These are phyloP conservation scores for Drosophila recens DNA, from an alignment of 2,888 invertebrate genomes.

Conservation along the genomic window DNA sequence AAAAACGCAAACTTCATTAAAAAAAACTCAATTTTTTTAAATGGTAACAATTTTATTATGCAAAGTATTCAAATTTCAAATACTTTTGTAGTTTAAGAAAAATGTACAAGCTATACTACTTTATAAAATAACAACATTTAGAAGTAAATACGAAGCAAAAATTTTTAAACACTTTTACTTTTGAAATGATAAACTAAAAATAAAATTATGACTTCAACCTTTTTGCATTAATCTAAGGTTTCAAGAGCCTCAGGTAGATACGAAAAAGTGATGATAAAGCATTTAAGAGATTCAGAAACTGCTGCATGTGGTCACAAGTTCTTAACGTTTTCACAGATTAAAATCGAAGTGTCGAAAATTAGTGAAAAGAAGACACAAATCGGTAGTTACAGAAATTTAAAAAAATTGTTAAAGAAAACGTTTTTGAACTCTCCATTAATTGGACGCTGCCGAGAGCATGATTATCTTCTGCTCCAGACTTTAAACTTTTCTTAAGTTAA, in stretches of 20 bases:
- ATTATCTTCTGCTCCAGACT: slow-evolving; percentile 34
- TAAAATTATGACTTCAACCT: neutral
- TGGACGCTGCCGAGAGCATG: slow-evolving; percentile 22
- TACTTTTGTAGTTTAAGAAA: neutral
- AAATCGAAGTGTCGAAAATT: slow-evolving; percentile 15
- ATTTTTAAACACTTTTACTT: neutral
- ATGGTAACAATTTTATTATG: too few species aligned
- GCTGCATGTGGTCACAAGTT: slow-evolving; percentile 10
- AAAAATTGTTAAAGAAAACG: slow-evolving; percentile 26
- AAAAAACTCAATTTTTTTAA: too few species aligned
- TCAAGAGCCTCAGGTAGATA: slow-evolving; percentile 9
- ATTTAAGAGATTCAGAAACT: slow-evolving; percentile 6
- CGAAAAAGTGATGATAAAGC: slow-evolving; percentile 19
- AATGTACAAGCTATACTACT: too few species aligned
- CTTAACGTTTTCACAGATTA: slow-evolving; percentile 18
- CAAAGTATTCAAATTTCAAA: neutral
- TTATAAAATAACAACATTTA: neutral
- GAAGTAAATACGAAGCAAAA: neutral
- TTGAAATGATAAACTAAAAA: neutral
- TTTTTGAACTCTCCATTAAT: slow-evolving; percentile 45
- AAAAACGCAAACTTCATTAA: too few species aligned
- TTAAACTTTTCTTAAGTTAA: slow-evolving; percentile 34
- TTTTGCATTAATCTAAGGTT: slow-evolving; percentile 11
- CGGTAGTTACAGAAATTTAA: slow-evolving; percentile 26
- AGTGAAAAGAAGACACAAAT: slow-evolving; percentile 24